A percentile compares a stretch with the other conserved stretches of the same genome.
Conservation (phyloP, 2,797 vertebrate genomes). For the Parauchenoglanis punctatus region DNA sequence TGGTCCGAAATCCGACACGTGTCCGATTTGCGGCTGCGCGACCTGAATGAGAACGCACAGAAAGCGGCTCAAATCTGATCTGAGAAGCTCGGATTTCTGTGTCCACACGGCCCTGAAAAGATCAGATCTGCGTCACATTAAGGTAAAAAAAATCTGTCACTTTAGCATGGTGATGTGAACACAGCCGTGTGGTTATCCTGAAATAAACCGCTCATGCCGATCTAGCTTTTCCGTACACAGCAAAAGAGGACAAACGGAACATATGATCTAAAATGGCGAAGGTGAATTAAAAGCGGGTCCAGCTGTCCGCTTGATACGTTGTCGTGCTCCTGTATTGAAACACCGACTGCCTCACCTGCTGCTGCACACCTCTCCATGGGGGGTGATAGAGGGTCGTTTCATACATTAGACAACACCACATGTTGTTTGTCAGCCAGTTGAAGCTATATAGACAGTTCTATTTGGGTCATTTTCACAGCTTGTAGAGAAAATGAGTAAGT, state of each 20-base stretch:
- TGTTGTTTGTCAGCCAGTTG: not conserved
- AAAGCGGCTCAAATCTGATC: no score
- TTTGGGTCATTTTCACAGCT: not conserved
- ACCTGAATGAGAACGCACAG: no score
- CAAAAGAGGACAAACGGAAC: not conserved
- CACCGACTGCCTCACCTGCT: not conserved
- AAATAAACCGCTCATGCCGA: not conserved
- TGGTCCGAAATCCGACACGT: no score
- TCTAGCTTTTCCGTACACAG: no score
- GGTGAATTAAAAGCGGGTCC: not conserved
- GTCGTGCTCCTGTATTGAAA: not conserved
- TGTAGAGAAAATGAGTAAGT: not conserved
- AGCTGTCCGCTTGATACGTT: not conserved
- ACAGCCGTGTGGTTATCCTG: not conserved
- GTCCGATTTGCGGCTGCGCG: no score
- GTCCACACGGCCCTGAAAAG: no score
- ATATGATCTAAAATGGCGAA: not conserved
- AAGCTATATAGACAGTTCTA: no score
- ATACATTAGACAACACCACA: not conserved
- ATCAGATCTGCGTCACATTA: no score
- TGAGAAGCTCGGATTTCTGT: no score
- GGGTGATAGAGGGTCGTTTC: not conserved
- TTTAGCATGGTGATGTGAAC: no score
- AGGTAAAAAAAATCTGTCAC: no score
- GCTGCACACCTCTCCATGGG: not conserved